Conservation (phyloP, 2,888 invertebrate genomes). For the Asteroscopus sphinx region DNA sequence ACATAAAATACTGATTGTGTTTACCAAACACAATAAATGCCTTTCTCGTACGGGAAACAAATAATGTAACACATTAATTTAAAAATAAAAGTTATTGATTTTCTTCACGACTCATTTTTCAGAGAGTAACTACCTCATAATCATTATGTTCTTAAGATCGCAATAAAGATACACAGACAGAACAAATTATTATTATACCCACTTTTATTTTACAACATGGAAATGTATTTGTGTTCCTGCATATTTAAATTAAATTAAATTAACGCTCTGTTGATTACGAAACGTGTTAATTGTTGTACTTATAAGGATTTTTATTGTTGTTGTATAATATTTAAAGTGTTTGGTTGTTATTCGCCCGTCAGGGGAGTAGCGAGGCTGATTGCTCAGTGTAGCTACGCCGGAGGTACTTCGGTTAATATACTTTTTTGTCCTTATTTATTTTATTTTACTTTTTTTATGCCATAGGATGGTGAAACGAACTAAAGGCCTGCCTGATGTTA, state of each 20-base stretch:
- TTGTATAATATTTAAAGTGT: background rate
- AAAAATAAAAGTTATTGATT: background rate
- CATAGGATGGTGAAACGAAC: too few species aligned
- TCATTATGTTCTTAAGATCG: conserved; percentile 6
- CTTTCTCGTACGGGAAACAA: too few species aligned
- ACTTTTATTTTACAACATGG: conserved; percentile 3
- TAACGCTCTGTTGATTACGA: conserved; percentile 1
- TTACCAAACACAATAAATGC: too few species aligned
- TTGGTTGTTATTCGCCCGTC: background rate
- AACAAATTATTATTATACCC: conserved; percentile 14
- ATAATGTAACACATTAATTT: too few species aligned
- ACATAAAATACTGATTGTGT: too few species aligned
- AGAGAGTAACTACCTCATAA: background rate
- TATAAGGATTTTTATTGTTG: conserved; percentile 6
- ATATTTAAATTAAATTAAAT: conserved; percentile 9
- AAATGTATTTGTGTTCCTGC: conserved; percentile 5
- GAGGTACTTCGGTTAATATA: too few species aligned
- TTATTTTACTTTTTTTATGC: too few species aligned
- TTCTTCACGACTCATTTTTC: background rate
- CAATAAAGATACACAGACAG: conserved; percentile 11
- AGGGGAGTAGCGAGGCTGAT: too few species aligned
- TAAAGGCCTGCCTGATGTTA: too few species aligned
- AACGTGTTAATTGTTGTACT: conserved; percentile 5
- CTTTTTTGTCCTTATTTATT: too few species aligned
- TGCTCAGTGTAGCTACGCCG: too few species aligned